A percentile compares a stretch with the other conserved stretches of the same genome.
Conservation (phyloP, 2,888 invertebrate species). For the Notocelia uddmanniana region DNA sequence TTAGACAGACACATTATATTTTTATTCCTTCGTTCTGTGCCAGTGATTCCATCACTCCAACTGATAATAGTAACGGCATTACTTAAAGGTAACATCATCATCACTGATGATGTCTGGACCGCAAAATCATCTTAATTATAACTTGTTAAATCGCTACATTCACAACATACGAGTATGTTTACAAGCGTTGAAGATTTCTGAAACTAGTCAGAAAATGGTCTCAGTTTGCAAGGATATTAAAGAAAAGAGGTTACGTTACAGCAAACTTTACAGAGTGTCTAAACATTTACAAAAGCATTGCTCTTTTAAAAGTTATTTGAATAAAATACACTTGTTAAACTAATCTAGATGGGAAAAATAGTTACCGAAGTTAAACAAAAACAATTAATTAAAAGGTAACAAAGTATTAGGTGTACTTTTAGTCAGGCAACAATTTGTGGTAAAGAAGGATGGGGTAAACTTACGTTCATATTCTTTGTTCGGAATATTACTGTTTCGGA, state of each 20-base stretch:
- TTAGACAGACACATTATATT: too few species aligned
- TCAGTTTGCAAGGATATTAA: conserved; percentile 17
- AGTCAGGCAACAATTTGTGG: not conserved
- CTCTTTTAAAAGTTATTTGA: not conserved
- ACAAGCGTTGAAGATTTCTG: conserved; percentile 1
- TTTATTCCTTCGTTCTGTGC: too few species aligned
- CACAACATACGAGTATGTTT: too few species aligned
- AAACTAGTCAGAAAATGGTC: not conserved
- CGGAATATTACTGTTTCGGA: not conserved
- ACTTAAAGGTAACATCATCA: too few species aligned
- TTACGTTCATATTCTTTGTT: not conserved
- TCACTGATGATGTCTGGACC: too few species aligned
- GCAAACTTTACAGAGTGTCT: conserved; percentile 17
- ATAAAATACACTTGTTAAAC: not conserved
- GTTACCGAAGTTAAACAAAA: not conserved
- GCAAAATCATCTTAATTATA: conserved; percentile 1
- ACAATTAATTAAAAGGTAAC: not conserved
- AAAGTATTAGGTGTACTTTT: too few species aligned
- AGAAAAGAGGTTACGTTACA: not conserved
- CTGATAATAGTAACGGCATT: too few species aligned
- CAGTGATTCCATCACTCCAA: too few species aligned
- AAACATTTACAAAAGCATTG: conserved; percentile 3
- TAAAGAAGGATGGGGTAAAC: not conserved
- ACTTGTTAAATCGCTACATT: not conserved
- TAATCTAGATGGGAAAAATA: not conserved